These are phyloP conservation scores for Peromyscus californicus DNA, from an alignment of 2,113 vertebrate species.

Conservation along the genomic window DNA sequence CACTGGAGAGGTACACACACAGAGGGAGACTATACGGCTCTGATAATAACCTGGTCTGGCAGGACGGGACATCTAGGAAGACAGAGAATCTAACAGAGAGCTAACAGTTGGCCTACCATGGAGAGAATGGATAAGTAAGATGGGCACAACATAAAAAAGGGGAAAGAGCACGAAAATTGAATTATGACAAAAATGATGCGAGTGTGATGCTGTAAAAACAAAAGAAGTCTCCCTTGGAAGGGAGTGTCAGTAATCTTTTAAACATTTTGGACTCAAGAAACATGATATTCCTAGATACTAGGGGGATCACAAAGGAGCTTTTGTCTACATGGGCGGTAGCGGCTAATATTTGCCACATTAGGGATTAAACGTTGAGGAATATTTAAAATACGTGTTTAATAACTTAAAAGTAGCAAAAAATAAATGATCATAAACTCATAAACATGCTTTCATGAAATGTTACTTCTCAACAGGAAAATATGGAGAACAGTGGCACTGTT, in stretches of 20 bases:
- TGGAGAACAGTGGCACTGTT: neutral
- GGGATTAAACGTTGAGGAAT: slow-evolving; percentile 33
- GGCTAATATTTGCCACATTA: neutral
- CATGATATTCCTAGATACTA: neutral
- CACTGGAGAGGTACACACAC: neutral
- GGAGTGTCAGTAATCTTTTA: neutral
- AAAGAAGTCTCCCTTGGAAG: neutral
- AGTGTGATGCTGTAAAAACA: neutral
- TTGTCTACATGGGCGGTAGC: neutral
- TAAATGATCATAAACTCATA: neutral
- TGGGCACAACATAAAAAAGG: neutral
- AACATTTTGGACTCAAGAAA: neutral
- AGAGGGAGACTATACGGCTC: neutral
- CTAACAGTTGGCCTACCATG: neutral
- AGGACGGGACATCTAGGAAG: neutral
- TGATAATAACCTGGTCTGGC: neutral
- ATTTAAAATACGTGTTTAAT: neutral
- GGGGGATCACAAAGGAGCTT: neutral
- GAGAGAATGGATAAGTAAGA: neutral
- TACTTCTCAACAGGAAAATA: neutral
- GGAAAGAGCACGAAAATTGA: neutral
- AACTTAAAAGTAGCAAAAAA: slow-evolving; percentile 14
- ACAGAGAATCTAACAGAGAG: neutral
- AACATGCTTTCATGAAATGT: neutral
- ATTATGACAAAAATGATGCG: neutral